Conservation (phyloP, 1,140 invertebrate species). For the Sinella curviseta region DNA sequence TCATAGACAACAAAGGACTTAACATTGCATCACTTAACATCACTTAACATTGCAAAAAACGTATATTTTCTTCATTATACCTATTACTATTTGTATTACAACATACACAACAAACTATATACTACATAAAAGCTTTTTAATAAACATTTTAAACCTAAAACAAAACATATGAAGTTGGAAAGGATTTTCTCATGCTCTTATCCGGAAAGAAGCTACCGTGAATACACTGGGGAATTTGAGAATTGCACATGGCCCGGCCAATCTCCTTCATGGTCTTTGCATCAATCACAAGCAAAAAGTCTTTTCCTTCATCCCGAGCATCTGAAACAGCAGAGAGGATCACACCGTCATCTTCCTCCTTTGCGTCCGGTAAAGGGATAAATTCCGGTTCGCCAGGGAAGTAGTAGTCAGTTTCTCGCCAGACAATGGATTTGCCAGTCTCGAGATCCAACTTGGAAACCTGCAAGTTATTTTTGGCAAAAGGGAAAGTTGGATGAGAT, state of each 20-base stretch:
- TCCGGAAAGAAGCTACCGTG: conserved; percentile 51
- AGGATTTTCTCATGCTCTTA: conserved; percentile 23
- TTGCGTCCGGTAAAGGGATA: conserved; percentile 50
- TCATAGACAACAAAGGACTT: no score
- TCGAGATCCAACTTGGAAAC: conserved; percentile 55
- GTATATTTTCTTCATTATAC: neutral
- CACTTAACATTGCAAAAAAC: neutral
- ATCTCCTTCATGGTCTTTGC: conserved; percentile 55
- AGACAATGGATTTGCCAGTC: conserved; percentile 51
- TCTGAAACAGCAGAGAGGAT: conserved; percentile 49
- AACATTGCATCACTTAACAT: no score
- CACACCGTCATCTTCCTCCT: conserved; percentile 54
- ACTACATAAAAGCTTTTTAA: no score
- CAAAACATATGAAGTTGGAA: conserved; percentile 1
- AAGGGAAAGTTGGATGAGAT: neutral
- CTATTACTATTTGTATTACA: no score
- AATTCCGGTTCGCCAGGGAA: conserved; percentile 54
- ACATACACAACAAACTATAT: no score
- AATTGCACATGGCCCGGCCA: conserved; percentile 53
- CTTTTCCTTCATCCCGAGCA: conserved; percentile 46
- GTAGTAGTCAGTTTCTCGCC: conserved; percentile 51
- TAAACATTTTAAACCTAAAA: conserved; percentile 12
- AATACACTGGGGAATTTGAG: conserved; percentile 54
- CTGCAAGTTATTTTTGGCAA: conserved; percentile 11
- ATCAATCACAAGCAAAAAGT: conserved; percentile 56